These are phyloP conservation scores for Eurytoma adleriae DNA, from an alignment of 2,888 invertebrate species.

Conservation along the genomic window DNA sequence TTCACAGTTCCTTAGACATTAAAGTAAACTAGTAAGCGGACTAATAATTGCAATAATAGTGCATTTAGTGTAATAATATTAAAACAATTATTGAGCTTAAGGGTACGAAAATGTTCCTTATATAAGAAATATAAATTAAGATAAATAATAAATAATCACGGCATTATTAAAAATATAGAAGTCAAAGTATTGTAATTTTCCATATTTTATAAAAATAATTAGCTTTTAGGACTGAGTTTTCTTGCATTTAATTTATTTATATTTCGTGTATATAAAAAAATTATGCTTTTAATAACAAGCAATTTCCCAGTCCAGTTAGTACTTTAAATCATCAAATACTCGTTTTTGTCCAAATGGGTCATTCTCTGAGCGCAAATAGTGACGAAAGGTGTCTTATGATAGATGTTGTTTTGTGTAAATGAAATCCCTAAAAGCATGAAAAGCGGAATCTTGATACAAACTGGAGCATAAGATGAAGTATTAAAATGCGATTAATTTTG, in stretches of 20 bases:
- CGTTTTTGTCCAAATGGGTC: conserved; percentile 41
- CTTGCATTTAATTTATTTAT: background rate
- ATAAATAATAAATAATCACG: no score
- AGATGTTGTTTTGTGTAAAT: conserved; percentile 26
- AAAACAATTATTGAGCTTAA: background rate
- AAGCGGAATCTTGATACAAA: conserved; percentile 34
- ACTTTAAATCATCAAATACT: conserved; percentile 29
- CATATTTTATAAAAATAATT: no score
- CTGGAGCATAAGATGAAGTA: conserved; percentile 21
- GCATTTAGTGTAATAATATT: background rate
- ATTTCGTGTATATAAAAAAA: conserved; percentile 1
- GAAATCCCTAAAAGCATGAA: conserved; percentile 43
- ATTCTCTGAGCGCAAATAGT: conserved; percentile 44
- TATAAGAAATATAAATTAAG: no score
- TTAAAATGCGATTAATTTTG: conserved; percentile 24
- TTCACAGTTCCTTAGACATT: no score
- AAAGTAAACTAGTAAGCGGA: no score
- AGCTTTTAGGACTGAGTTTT: conserved; percentile 2
- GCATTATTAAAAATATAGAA: no score
- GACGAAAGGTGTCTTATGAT: conserved; percentile 28
- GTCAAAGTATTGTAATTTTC: no score
- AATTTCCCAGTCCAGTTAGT: conserved; percentile 34
- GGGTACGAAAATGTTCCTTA: background rate
- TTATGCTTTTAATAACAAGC: background rate
- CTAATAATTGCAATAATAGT: background rate